Evolutionary conservation across 1,140 invertebrate species (phyloP), one percentile per base, ranked within the genome.

Genomic region (Mya arenaria): DNA sequence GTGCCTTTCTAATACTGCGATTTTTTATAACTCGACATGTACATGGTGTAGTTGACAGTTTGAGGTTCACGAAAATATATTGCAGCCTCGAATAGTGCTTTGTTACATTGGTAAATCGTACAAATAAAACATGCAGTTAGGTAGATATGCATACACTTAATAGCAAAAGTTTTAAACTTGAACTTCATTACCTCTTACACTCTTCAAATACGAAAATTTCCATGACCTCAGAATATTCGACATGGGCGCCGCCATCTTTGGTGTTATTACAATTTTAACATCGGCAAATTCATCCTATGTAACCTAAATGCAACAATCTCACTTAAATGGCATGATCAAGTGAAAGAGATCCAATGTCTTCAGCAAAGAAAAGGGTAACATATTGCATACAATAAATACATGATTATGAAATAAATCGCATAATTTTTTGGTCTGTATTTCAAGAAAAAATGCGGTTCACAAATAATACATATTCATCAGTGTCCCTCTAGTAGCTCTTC

Each of bases 241-340:
- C 71, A 74, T 74, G 71, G 71, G 41, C 23, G 71, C 48, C 52
- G 71, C 71, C 71, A 74, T 74, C 8, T 74, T 74, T 8, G 68
- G n/a, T 55, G 41, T 71, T 52, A 30, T 48, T 69, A 48, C 10
- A 48, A 48, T 48, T 13, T 48, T 48, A n/a, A 48, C 10, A 13
- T 48, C 10, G 10, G 10, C n/a, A n/a, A 13, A 48, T 48, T 13
- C 44, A n/a, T 48, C 44, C n/a, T 10, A 13, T 48, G 10, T 48
- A 48, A 48, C 10, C 44, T 10, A 48, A 13, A n/a, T 48, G n/a
- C 44, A 10, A 13, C n/a, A 13, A 48, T n/a, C 10, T 48, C 10
- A 13, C n/a, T 48, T 13, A 48, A 48, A 13, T n/a, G 10, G n/a
- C 10, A 48, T 48, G 44, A 13, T 48, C 44, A 13, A 10, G 10